Evolutionary conservation across 2,797 vertebrate species (phyloP), one percentile per base, ranked within the genome.

Genomic region (Streptopelia turtur): DNA sequence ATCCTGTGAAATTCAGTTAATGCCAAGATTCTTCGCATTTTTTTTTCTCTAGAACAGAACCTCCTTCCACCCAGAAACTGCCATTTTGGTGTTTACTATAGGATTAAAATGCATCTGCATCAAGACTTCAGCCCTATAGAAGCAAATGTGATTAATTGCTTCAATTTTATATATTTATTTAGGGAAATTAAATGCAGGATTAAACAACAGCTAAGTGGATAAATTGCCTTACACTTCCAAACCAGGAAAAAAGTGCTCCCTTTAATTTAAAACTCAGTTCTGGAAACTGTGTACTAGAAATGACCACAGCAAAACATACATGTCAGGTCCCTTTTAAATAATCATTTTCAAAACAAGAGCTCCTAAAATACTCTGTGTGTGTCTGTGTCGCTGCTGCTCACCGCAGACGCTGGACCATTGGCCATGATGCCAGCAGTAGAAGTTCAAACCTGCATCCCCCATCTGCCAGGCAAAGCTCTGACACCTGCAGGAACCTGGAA

Each of bases 391-490:
- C 31, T 0, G 2, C 31, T 59, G 49, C 61, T 75, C 30, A 17
- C 39, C 1, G 2, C 35, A 47, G 37, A 13, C 17, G 25, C 70
- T 2, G 45, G 66, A 75, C 41, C 35, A 33, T 4, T 0, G 0
- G 52, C 21, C 2, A 2, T 1, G 5, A 41, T 10, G 57, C 27
- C 55, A 82, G 31, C 4, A 13, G 30, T 70, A 13, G 13, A 59
- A 64, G n/a, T 15, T 76, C 55, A 79, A 43, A 60, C 18, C 24
- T n/a, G 27, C 14, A 71, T 6, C n/a, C 8, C 3, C 4, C 16
- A 21, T 15, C 68, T 64, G 63, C 45, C 55, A 64, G 16, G 63
- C 24, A 71, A 79, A 33, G 49, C 15, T 56, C 59, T n/a, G 35
- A 43, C 10, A 52, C 10, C 31, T 2, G 4, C 16, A 61, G 50